Percentiles rank a stretch among this genome's conserved stretches.
Evolutionary conservation across 2,797 vertebrate species (phyloP).

Genomic region (Pangasius krempfi): DNA sequence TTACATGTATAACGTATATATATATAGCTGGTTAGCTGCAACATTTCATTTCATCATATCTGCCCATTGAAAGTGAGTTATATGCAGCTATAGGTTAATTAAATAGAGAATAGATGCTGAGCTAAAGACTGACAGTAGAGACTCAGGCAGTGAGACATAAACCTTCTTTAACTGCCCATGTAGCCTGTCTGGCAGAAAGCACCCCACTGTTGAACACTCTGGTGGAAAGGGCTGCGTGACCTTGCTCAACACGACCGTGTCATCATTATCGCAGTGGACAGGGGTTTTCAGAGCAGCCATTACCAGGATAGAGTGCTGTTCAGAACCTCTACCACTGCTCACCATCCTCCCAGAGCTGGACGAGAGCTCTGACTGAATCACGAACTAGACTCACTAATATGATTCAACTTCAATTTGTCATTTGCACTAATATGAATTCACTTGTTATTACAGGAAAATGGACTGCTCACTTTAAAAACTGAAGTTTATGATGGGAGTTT

Average conservation of each 20-base stretch:
- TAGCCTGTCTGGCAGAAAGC: slow-evolving; percentile 21
- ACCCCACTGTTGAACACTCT: slow-evolving; percentile 17
- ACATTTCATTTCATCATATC: not conserved
- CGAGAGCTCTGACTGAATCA: not conserved
- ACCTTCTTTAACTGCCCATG: slow-evolving; percentile 13
- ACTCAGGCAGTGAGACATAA: not conserved
- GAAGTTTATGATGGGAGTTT: not conserved
- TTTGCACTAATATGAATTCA: slow-evolving; percentile 5
- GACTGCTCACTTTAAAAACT: too few relatives aligned
- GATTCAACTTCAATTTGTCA: not conserved
- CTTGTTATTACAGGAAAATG: not conserved
- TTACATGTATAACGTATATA: not conserved
- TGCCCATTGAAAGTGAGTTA: not conserved
- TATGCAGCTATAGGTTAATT: not conserved
- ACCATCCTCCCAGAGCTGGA: slow-evolving; percentile 4
- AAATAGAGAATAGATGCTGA: not conserved
- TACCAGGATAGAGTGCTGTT: slow-evolving; percentile 21
- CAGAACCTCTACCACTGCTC: slow-evolving; percentile 15
- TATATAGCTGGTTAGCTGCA: not conserved
- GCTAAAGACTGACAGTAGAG: not conserved
- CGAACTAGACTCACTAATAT: not conserved
- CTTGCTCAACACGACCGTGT: slow-evolving; percentile 34
- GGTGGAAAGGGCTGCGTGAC: slow-evolving; percentile 23
- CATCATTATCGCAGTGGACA: slow-evolving; percentile 27
- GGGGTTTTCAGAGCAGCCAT: slow-evolving; percentile 24